A percentile compares a stretch with the other conserved stretches of the same genome.
phyloP scores from a whole-genome alignment of 2,797 vertebrate species.

The Thunnus albacares region DNA sequence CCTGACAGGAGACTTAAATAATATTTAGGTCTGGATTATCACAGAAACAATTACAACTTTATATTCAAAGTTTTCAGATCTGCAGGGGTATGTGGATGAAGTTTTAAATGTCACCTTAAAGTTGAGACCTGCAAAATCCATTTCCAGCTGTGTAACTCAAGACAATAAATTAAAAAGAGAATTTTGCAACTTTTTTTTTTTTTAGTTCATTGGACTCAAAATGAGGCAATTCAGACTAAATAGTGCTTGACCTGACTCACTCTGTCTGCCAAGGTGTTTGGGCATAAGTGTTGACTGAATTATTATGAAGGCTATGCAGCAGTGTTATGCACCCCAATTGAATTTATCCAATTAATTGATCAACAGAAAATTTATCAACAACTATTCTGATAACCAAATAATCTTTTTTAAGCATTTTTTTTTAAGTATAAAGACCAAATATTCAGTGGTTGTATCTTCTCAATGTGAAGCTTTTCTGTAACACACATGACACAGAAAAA shows the following conservation, averaged over 20 bases:
- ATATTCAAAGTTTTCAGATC: conserved; percentile 2
- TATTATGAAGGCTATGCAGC: no score
- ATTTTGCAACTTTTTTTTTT: background rate
- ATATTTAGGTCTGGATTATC: background rate
- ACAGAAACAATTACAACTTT: background rate
- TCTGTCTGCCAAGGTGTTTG: background rate
- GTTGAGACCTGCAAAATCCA: background rate
- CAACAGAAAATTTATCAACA: no score
- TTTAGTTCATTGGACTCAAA: background rate
- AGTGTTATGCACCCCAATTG: no score
- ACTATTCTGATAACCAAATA: no score
- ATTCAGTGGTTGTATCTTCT: no score
- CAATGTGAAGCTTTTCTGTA: no score
- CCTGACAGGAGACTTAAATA: conserved; percentile 1
- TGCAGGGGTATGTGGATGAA: background rate
- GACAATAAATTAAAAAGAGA: background rate
- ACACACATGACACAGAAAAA: no score
- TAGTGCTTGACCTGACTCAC: background rate
- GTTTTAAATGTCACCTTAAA: background rate
- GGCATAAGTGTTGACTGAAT: no score
- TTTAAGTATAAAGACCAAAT: no score
- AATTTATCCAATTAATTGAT: no score
- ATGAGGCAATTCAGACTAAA: background rate
- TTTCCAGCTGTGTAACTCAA: background rate
- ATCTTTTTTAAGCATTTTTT: no score